Evolutionary conservation across 1,140 invertebrate species (phyloP), one percentile per base, ranked within the genome.

Genomic region (Formica selysi): DNA sequence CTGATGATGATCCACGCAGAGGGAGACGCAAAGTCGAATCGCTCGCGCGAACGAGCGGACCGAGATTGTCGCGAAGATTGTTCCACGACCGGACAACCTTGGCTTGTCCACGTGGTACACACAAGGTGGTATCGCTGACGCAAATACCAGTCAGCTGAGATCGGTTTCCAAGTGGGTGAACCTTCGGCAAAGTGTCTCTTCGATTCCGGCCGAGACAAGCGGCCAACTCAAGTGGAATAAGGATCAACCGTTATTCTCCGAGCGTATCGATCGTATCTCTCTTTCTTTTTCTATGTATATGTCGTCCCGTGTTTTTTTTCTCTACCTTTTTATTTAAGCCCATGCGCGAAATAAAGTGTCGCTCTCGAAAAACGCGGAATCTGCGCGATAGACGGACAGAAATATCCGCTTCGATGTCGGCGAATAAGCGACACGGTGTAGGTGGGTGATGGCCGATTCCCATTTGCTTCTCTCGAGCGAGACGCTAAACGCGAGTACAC

Each of bases 91-190:
- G 44, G 64, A 80, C 76, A 87, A 91, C 91, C 92, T 93, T 92
- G 92, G 87, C 19, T 36, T 51, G 36, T 64, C 68, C 79, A 76
- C 65, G 88, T 86, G 85, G 90, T 91, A 90, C 57, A 79, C 70
- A 68, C 70, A 44, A 70, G 48, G 38, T 61, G 79, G 13, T 73
- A 74, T 68, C 76, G 79, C 48, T 86, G 85, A 89, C 78, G 90
- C 84, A 83, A 71, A 85, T 80, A 89, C 64, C 79, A 81, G 80
- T 91, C 87, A 86, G 79, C 84, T 80, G 76, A 67, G 67, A 88
- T 87, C 65, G 90, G 85, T 93, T 94, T 93, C 90, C 93, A 93
- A 93, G 74, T 91, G 91, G 92, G 88, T 93, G 91, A 93, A 92
- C 90, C 89, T 84, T 92, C 85, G 78, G 89, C 89, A 51, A 88